phyloP scores from a whole-genome alignment of 92 coral and sea anemone genomes.

The Virgularia gustaviana region DNA sequence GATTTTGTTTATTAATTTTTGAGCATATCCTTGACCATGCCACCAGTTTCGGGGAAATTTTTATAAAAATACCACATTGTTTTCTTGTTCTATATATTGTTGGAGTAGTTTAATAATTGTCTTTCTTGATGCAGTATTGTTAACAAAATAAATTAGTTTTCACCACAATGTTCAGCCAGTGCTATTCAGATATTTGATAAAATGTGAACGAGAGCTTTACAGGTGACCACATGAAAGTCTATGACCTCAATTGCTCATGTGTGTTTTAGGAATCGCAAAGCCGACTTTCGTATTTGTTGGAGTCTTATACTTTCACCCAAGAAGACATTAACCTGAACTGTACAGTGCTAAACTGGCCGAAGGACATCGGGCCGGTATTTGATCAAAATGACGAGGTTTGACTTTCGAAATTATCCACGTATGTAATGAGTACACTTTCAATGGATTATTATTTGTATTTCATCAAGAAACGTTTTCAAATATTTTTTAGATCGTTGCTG shows the following conservation, averaged over 20 bases:
- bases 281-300: slow-evolving; percentile 79
- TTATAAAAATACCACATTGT: no score
- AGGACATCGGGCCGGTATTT: slow-evolving; percentile 88
- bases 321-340: slow-evolving; percentile 84
- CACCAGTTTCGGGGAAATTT: slow-evolving; percentile 11
- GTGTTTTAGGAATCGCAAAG: slow-evolving; percentile 70
- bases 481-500: slow-evolving; percentile 70
- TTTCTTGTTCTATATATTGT: no score
- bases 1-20: not conserved
- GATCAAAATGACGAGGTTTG: slow-evolving; percentile 94
- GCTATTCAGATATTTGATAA: not conserved
- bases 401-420: no score
- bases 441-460: not conserved
- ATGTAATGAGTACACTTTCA: not conserved
- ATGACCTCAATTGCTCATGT: not conserved
- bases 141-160: no score
- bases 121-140: no score
- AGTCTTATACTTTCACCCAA: slow-evolving; percentile 78
- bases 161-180: not conserved
- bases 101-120: no score
- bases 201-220: not conserved
- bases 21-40: not conserved
- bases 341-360: slow-evolving; percentile 94
- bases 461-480: not conserved
- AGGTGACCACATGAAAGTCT: not conserved